phyloP scores from a whole-genome alignment of 1,140 invertebrate genomes.

The Asbolus verrucosus region DNA sequence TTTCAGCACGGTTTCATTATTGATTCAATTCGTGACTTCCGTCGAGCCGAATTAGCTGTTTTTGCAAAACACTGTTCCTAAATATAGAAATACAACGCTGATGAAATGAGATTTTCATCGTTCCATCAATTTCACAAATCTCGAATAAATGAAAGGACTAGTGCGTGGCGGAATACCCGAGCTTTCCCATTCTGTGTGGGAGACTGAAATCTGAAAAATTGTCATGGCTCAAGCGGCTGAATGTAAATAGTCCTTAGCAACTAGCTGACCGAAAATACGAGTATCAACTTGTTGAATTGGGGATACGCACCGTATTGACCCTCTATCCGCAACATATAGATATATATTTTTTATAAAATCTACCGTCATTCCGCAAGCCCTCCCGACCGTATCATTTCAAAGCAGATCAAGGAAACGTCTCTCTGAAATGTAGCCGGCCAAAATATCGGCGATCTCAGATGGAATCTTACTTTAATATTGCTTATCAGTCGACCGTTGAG shows the following conservation, averaged over 20 bases:
- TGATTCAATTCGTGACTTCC: slow-evolving; percentile 10
- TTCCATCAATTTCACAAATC: slow-evolving; percentile 29
- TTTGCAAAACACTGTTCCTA: neutral
- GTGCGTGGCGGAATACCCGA: neutral
- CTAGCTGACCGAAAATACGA: slow-evolving; percentile 21
- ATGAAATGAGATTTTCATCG: slow-evolving; percentile 16
- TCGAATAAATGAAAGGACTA: slow-evolving; percentile 23
- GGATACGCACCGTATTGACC: slow-evolving; percentile 4
- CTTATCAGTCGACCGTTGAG: slow-evolving; percentile 15
- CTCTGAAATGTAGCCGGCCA: slow-evolving; percentile 2
- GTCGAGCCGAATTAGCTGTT: neutral
- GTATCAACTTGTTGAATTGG: slow-evolving; percentile 31
- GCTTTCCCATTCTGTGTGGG: neutral
- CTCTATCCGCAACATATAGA: slow-evolving; percentile 21
- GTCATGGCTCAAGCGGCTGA: slow-evolving; percentile 11
- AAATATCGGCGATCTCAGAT: slow-evolving; percentile 16
- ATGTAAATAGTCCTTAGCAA: slow-evolving; percentile 19
- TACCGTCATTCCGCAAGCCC: neutral
- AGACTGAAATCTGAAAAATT: slow-evolving; percentile 23
- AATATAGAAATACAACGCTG: slow-evolving; percentile 11
- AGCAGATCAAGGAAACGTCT: slow-evolving; percentile 18
- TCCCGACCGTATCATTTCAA: slow-evolving; percentile 13
- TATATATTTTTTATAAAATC: slow-evolving; percentile 32
- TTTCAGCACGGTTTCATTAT: neutral
- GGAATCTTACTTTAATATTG: slow-evolving; percentile 19